These are phyloP conservation scores for Brassicogethes aeneus DNA, from an alignment of 2,888 invertebrate genomes.

Conservation along the genomic window DNA sequence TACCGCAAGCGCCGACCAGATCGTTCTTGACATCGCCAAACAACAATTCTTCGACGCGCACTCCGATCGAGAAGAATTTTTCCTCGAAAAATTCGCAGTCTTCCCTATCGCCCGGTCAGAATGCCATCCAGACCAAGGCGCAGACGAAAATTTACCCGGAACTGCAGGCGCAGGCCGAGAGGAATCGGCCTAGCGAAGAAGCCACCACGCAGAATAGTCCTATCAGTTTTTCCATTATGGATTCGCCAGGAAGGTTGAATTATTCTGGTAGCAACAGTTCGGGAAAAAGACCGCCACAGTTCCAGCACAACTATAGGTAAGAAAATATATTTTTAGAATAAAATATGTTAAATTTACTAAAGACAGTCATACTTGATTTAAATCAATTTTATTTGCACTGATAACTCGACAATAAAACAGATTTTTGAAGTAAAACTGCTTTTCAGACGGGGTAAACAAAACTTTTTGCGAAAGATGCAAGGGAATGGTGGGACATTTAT, in stretches of 20 bases:
- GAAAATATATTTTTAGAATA: too few species aligned
- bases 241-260: constrained; percentile 55
- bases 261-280: constrained; percentile 49
- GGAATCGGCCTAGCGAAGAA: constrained; percentile 38
- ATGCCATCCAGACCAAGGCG: constrained; percentile 59
- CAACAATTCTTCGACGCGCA: constrained; percentile 29
- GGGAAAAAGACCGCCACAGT: constrained; percentile 43
- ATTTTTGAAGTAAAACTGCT: too few species aligned
- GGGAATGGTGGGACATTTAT: too few species aligned
- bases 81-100: constrained; percentile 38
- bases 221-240: constrained; percentile 69
- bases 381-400: too few species aligned
- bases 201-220: constrained; percentile 58
- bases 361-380: too few species aligned
- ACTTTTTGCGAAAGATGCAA: too few species aligned
- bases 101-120: constrained; percentile 29
- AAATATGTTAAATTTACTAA: too few species aligned
- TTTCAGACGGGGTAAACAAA: too few species aligned
- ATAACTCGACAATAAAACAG: too few species aligned
- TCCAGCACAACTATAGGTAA: constrained; percentile 49
- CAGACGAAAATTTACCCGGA: constrained; percentile 73
- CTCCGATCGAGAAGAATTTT: constrained; percentile 30
- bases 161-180: constrained; percentile 33
- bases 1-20: constrained; percentile 47
- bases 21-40: constrained; percentile 37